phyloP scores from a whole-genome alignment of 1,140 invertebrate species.

The Dryas iulia region DNA sequence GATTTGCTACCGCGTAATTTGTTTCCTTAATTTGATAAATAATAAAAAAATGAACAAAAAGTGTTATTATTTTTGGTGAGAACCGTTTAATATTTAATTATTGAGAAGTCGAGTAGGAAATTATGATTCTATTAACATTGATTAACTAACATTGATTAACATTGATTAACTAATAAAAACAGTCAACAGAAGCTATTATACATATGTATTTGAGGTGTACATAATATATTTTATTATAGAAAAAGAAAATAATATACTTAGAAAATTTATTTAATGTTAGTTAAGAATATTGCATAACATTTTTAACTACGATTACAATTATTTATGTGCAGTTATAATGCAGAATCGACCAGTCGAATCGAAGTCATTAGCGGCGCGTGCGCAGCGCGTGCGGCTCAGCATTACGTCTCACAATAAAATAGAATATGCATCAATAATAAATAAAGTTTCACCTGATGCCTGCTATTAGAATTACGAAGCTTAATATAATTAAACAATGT shows the following conservation, averaged over 20 bases:
- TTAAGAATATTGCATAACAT: too few relatives aligned
- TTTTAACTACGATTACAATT: background rate
- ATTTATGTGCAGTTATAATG: background rate
- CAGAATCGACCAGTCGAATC: constrained; percentile 27
- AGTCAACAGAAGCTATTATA: too few relatives aligned
- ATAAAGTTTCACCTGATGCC: constrained; percentile 37
- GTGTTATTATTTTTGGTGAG: background rate
- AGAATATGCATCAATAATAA: constrained; percentile 45
- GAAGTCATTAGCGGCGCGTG: constrained; percentile 69
- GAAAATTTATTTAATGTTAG: too few relatives aligned
- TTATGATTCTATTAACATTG: too few relatives aligned
- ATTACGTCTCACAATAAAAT: constrained; percentile 55
- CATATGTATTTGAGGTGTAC: too few relatives aligned
- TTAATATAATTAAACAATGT: constrained; percentile 41
- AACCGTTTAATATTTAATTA: background rate
- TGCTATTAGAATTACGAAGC: constrained; percentile 9
- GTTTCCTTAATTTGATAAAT: background rate
- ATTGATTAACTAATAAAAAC: too few relatives aligned
- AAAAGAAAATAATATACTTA: too few relatives aligned
- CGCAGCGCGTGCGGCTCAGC: constrained; percentile 61
- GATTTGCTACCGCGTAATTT: background rate
- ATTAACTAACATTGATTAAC: too few relatives aligned
- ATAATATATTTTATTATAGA: too few relatives aligned
- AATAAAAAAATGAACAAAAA: background rate
- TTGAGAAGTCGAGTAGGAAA: too few relatives aligned